These are phyloP conservation scores for Eulemur mongoz DNA, from an alignment of 2,797 vertebrate genomes.

Conservation along the genomic window DNA sequence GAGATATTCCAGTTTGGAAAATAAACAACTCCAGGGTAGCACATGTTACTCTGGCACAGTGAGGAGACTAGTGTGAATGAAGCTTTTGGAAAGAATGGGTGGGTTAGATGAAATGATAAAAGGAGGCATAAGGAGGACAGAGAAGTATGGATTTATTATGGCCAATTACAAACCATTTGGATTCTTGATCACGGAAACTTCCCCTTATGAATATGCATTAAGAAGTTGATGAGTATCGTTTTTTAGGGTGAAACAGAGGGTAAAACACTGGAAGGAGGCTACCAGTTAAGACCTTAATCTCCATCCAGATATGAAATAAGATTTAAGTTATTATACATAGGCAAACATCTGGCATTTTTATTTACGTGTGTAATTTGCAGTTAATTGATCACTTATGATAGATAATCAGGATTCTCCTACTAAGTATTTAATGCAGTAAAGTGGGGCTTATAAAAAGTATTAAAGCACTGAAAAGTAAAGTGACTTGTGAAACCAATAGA, in stretches of 20 bases:
- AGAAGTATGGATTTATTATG: background rate
- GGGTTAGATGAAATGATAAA: background rate
- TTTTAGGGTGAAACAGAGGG: background rate
- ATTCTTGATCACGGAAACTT: constrained; percentile 10
- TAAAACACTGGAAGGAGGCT: background rate
- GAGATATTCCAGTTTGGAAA: background rate
- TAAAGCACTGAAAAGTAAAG: background rate
- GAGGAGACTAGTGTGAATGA: background rate
- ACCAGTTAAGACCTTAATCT: background rate
- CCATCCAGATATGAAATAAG: constrained; percentile 1
- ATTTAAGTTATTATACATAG: background rate
- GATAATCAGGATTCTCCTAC: background rate
- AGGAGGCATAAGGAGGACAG: background rate
- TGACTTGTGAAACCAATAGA: background rate
- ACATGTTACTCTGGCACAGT: background rate
- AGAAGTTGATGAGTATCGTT: background rate
- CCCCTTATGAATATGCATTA: background rate
- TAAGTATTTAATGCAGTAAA: background rate
- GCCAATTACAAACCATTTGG: background rate
- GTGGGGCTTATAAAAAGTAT: background rate
- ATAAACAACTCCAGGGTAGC: background rate
- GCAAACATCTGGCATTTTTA: background rate
- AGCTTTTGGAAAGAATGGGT: background rate
- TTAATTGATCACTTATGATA: background rate
- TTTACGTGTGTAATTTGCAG: background rate